Base-by-base conservation (phyloP, 2,888 invertebrate genomes). In the Agonopterix subpropinquella region DNA sequence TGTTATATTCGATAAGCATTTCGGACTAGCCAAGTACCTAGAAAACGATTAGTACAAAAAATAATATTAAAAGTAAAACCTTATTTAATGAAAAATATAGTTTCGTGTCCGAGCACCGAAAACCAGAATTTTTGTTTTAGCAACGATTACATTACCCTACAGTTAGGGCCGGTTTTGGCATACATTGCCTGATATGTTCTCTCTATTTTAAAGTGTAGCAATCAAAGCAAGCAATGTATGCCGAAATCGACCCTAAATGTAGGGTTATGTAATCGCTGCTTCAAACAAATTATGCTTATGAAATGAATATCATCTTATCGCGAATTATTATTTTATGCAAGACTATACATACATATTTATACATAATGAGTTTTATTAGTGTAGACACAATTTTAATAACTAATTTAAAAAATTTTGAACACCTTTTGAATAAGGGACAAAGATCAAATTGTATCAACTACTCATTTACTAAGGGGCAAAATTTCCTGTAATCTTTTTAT, bases 21-120 rank as follows among this genome's bases (percentile, higher is more conserved):
- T 78, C 84, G 83, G 81, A 83, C 82, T 81, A 84, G 72, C 65
- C 82, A 80, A 75, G 66, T 70, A 76, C 79, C 78, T 67, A 51
- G 55, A 69, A 55, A 48, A 49, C 49, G 44, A 44, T 48, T 60
- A 64, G 60, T 65, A 67, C 61, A 65, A 67, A 66, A 28, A 28
- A 18, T 18, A 5, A 64, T 55, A 64, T 59, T 62, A 67, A 61
- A 39, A 47, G 8, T 13, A 60, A 64, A 58, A 59, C 55, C 54
- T 58, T 51, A 54, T 49, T 54, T 53, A 49, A 55, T 56, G 58
- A 55, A 52, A 57, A 59, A 39, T 39, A 4, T 42, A 10, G 9
- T 39, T 11, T 42, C 11, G 54, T 52, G 50, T 65, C 76, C 77
- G 75, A 82, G 76, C 77, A 80, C 69, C 71, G 70, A 68, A 75